phyloP scores from a whole-genome alignment of 2,888 invertebrate species.

The Panopea generosa region DNA sequence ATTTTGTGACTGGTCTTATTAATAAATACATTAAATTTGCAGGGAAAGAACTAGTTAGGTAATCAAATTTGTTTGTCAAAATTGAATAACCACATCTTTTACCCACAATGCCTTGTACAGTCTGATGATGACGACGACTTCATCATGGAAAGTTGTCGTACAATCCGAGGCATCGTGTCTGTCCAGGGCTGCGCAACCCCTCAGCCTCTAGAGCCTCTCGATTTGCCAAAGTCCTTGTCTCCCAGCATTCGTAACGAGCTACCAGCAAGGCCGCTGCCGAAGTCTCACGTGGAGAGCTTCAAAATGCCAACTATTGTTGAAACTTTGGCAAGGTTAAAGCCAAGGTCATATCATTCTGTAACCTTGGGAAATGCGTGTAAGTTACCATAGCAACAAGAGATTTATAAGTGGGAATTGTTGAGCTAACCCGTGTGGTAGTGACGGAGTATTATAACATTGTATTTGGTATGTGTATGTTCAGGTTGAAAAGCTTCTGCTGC shows the following conservation, averaged over 20 bases:
- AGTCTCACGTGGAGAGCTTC: constrained; percentile 53
- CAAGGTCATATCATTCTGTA: constrained; percentile 56
- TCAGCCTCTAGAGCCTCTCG: constrained; percentile 61
- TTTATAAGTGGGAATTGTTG: neutral
- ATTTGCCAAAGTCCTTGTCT: constrained; percentile 51
- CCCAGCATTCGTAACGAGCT: constrained; percentile 57
- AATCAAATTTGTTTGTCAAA: too few relatives aligned
- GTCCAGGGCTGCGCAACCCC: constrained; percentile 57
- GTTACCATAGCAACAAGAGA: constrained; percentile 17
- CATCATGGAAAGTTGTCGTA: constrained; percentile 44
- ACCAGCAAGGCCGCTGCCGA: constrained; percentile 53
- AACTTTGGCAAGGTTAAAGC: constrained; percentile 65
- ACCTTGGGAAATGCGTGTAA: constrained; percentile 63
- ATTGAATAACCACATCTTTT: neutral
- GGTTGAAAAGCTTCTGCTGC: too few relatives aligned
- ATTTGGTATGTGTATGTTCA: too few relatives aligned
- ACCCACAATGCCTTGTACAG: constrained; percentile 16
- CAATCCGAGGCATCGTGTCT: constrained; percentile 27
- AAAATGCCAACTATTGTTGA: constrained; percentile 68
- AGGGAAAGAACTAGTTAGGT: too few relatives aligned
- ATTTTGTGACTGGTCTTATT: too few relatives aligned
- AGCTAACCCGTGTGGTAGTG: constrained; percentile 3
- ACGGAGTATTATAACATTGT: too few relatives aligned
- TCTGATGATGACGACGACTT: constrained; percentile 52
- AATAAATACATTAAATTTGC: too few relatives aligned